These are phyloP conservation scores for Calosoma granatense DNA, from an alignment of 1,140 invertebrate species.

Conservation along the genomic window DNA sequence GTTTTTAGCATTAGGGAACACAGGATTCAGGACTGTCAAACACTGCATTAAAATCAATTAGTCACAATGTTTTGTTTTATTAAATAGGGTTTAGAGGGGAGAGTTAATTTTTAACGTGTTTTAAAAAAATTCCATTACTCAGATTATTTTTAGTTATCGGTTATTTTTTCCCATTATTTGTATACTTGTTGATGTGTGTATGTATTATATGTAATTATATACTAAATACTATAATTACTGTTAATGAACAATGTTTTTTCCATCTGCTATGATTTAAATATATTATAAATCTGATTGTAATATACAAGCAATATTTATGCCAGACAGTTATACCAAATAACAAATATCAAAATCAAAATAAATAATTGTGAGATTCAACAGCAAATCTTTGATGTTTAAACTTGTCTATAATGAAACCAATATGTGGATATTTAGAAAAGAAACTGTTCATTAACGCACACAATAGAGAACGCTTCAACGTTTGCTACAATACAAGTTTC, in stretches of 20 bases:
- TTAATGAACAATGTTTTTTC: background rate
- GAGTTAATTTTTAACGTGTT: background rate
- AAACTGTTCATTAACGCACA: too few relatives aligned
- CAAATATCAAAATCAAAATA: conserved; percentile 15
- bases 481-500: too few relatives aligned
- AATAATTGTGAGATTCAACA: too few relatives aligned
- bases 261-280: too few relatives aligned
- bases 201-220: too few relatives aligned
- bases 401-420: too few relatives aligned
- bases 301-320: too few relatives aligned
- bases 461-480: too few relatives aligned
- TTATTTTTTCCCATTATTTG: background rate
- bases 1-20: background rate
- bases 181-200: background rate
- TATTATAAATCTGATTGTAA: too few relatives aligned
- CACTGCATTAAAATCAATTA: background rate
- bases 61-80: background rate
- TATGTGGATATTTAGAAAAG: too few relatives aligned
- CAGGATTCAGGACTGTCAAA: background rate
- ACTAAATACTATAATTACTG: background rate
- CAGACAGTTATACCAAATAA: background rate
- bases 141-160: background rate
- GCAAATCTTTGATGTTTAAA: too few relatives aligned
- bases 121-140: background rate
- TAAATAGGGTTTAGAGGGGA: background rate